Conservation (phyloP, 2,797 vertebrate species). For the Botia almorhae region DNA sequence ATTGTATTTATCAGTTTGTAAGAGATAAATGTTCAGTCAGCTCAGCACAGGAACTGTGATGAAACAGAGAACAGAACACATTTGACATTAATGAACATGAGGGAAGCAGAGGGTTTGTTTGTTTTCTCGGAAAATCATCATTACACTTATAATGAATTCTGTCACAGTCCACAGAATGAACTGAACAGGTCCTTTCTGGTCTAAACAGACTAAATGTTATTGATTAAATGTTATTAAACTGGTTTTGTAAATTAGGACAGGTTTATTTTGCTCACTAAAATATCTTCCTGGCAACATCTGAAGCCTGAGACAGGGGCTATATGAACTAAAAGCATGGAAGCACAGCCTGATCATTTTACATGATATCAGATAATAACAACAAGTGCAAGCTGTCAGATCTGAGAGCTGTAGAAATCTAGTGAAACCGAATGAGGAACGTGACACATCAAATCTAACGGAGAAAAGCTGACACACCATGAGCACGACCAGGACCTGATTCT, state of each 20-base stretch:
- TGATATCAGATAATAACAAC: constrained; percentile 13
- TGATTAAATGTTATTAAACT: neutral
- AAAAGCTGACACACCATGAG: neutral
- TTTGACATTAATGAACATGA: neutral
- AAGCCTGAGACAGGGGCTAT: constrained; percentile 34
- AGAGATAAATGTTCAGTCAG: constrained; percentile 29
- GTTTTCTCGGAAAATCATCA: neutral
- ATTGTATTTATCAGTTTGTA: neutral
- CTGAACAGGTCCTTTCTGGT: too few relatives aligned
- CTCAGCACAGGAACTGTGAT: constrained; percentile 41
- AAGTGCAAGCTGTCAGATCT: neutral
- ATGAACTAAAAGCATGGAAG: constrained; percentile 33
- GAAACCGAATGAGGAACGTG: constrained; percentile 36
- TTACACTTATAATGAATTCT: too few relatives aligned
- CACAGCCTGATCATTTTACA: constrained; percentile 47
- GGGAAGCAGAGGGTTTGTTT: neutral
- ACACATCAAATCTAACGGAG: constrained; percentile 11
- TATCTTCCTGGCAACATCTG: constrained; percentile 41
- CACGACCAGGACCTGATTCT: neutral
- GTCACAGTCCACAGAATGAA: too few relatives aligned
- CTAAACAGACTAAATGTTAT: too few relatives aligned
- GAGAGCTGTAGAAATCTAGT: constrained; percentile 24
- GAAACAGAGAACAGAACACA: constrained; percentile 17
- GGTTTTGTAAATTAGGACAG: neutral
- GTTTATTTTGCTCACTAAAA: constrained; percentile 9